phyloP scores from a whole-genome alignment of 1,140 invertebrate genomes.

The Solen grandis region DNA sequence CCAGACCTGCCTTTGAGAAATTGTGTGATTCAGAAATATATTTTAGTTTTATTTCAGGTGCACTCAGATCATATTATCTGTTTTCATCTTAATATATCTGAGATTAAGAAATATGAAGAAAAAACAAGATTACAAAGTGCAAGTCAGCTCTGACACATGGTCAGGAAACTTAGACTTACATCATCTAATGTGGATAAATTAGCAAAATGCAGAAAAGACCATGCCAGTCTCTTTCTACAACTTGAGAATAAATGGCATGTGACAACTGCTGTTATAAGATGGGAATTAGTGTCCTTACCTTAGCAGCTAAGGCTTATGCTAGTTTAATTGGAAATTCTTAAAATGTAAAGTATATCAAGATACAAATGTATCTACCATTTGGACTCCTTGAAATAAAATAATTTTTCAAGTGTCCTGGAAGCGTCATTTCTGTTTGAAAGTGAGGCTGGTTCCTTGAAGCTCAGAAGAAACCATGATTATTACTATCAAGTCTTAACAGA shows the following conservation, averaged over 20 bases:
- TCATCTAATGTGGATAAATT: no score
- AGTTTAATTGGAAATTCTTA: background rate
- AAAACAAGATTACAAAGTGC: constrained; percentile 24
- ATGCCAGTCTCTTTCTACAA: no score
- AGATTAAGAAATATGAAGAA: no score
- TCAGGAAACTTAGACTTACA: background rate
- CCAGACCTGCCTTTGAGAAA: constrained; percentile 40
- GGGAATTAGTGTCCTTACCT: background rate
- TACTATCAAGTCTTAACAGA: constrained; percentile 35
- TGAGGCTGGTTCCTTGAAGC: background rate
- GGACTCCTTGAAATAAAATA: constrained; percentile 25
- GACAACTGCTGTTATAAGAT: background rate
- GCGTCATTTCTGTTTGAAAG: background rate
- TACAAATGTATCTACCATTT: constrained; percentile 8
- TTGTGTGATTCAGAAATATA: background rate
- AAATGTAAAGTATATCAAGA: constrained; percentile 48
- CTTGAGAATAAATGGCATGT: no score
- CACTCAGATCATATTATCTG: no score
- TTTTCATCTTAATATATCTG: constrained; percentile 14
- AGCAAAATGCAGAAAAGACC: no score
- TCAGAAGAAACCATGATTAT: constrained; percentile 32
- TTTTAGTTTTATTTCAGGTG: background rate
- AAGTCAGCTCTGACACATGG: background rate
- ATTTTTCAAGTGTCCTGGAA: constrained; percentile 18
- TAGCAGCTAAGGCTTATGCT: constrained; percentile 8